Conservation (phyloP, 2,113 vertebrate species). For the Collichthys lucidus region DNA sequence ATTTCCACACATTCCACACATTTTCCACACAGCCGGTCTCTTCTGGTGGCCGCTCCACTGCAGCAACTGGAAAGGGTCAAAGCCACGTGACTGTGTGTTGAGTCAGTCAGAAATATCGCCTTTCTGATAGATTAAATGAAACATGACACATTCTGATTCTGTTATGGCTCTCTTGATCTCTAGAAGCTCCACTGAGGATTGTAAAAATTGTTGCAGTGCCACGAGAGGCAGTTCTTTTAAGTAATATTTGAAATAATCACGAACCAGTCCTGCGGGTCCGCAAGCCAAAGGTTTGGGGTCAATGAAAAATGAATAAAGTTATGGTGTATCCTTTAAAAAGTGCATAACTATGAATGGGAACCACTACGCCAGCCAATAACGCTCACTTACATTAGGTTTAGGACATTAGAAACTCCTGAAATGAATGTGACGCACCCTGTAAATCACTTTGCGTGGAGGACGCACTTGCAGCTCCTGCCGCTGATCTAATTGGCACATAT, state of each 20-base stretch:
- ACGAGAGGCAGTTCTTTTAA: not conserved
- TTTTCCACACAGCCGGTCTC: slow-evolving; percentile 8
- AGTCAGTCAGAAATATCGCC: not conserved
- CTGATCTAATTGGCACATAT: too few relatives aligned
- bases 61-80: not conserved
- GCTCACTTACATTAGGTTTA: too few relatives aligned
- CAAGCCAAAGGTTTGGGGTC: too few relatives aligned
- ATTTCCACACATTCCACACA: slow-evolving; percentile 36
- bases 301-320: too few relatives aligned
- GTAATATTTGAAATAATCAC: not conserved
- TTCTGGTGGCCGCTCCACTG: not conserved
- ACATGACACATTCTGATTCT: not conserved
- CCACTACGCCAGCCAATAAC: too few relatives aligned
- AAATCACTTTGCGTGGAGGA: too few relatives aligned
- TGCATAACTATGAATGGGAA: too few relatives aligned
- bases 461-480: too few relatives aligned
- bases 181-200: not conserved
- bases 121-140: not conserved
- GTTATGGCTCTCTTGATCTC: not conserved
- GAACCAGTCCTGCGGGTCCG: too few relatives aligned
- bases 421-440: too few relatives aligned
- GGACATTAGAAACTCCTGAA: too few relatives aligned
- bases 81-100: not conserved
- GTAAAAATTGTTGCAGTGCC: not conserved
- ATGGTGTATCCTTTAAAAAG: too few relatives aligned